Conservation (phyloP, 2,113 vertebrate genomes). For the Phocoena sinus region DNA sequence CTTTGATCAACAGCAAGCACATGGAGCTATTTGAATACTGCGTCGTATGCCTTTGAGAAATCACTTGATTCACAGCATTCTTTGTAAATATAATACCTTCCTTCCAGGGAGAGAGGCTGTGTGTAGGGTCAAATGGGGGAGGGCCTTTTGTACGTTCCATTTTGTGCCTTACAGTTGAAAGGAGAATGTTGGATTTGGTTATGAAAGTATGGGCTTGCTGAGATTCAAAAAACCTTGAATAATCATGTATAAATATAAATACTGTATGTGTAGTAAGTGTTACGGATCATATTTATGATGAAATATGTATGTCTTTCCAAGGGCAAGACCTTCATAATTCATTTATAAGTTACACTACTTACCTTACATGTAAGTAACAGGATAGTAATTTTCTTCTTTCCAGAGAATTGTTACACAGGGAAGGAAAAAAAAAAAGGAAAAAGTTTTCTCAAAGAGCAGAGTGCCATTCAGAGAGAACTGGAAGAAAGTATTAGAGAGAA, state of each 20-base stretch:
- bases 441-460: conserved; percentile 36
- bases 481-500: neutral
- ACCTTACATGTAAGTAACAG: conserved; percentile 1
- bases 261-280: conserved; percentile 6
- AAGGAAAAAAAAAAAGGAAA: neutral
- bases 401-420: neutral
- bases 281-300: conserved; percentile 50
- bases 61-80: conserved; percentile 34
- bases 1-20: conserved; percentile 30
- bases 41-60: conserved; percentile 43
- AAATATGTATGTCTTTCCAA: conserved; percentile 70
- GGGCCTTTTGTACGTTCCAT: conserved; percentile 35
- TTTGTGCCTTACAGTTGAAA: conserved; percentile 64
- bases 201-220: conserved; percentile 47
- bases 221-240: conserved; percentile 38
- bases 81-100: conserved; percentile 59
- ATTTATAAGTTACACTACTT: conserved; percentile 51
- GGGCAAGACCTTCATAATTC: conserved; percentile 59
- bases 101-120: neutral
- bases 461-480: conserved; percentile 22
- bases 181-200: conserved; percentile 64
- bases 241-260: conserved; percentile 47
- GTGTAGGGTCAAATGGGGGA: conserved; percentile 50
- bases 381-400: conserved; percentile 36
- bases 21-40: conserved; percentile 22